Conservation (phyloP, 2,797 vertebrate genomes). For the Spinus pinus region DNA sequence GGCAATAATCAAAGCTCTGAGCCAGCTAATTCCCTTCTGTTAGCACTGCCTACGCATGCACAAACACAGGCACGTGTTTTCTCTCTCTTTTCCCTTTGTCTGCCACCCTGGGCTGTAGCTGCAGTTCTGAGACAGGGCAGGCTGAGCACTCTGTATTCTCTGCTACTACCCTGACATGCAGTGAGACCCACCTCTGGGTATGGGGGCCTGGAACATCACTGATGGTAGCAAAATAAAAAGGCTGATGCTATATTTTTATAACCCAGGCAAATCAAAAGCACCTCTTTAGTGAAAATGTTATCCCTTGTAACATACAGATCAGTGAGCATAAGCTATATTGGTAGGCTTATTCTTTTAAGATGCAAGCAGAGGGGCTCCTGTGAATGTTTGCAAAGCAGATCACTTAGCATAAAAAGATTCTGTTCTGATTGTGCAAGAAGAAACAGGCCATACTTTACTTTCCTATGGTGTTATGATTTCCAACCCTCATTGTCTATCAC, state of each 20-base stretch:
- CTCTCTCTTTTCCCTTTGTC: slow-evolving; percentile 1
- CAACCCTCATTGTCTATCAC: not conserved
- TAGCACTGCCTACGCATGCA: not conserved
- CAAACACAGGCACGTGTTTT: not conserved
- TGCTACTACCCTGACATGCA: not conserved
- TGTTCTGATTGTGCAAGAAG: not conserved
- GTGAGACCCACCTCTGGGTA: not conserved
- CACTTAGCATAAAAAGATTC: not conserved
- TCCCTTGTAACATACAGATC: not conserved
- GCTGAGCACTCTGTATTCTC: not conserved
- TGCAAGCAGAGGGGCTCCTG: not conserved
- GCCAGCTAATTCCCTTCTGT: slow-evolving; percentile 2
- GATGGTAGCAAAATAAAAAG: not conserved
- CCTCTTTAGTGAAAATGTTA: not conserved
- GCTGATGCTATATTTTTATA: not conserved
- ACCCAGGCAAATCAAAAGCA: not conserved
- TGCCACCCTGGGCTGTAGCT: not conserved
- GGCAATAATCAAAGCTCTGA: not conserved
- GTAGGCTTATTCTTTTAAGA: not conserved
- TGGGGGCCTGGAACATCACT: not conserved
- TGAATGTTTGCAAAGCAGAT: not conserved
- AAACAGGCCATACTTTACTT: not conserved
- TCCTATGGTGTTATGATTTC: not conserved
- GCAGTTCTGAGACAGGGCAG: not conserved
- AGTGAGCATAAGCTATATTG: not conserved